Base-by-base conservation (phyloP, 2,888 invertebrate genomes). In the Tiliacea aurago region DNA sequence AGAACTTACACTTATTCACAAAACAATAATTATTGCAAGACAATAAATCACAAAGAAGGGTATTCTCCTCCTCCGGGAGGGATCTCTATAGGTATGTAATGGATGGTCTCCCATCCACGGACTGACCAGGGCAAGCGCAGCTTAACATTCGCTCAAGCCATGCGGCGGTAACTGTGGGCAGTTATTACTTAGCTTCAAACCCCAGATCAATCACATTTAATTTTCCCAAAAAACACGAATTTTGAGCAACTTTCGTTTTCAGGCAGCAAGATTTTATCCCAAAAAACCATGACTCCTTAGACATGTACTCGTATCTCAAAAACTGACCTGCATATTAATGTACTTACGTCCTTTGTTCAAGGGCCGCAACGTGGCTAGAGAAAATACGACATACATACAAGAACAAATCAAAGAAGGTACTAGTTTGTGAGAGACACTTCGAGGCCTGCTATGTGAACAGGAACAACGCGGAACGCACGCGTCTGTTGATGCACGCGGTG, bases 381-480 rank as follows among this genome's bases (percentile, higher is more conserved):
- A 71, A 70, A 20, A 63, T 84, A 56, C 76, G 65, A 2, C 70
- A 45, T 49, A n/a, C 33, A 37, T 23, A 66, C 6, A 78, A 78
- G 28, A 58, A 43, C 33, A 73, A 51, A 56, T 13, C 56, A 5
- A 78, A 78, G 67, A 78, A 64, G 67, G 1, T 68, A 28, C 33
- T 78, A 15, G 69, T 88, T 9, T 88, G 88, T 74, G 82, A 85
- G 61, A 66, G 65, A 56, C 88, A 88, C 70, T 88, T 87, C 58
- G 78, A 82, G 11, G 41, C 58, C 0, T 63, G 69, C n/a, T 75
- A 73, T 33, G 75, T 87, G 13, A 66, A 73, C 41, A 7, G 55
- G 6, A 70, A 66, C 49, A 75, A 74, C 51, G 73, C 68, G 15
- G n/a, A 45, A 11, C 73, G 82, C 47, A 84, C 76, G 56, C 81